These are phyloP conservation scores for Copidosoma aretas DNA, from an alignment of 2,888 invertebrate species.

Conservation along the genomic window DNA sequence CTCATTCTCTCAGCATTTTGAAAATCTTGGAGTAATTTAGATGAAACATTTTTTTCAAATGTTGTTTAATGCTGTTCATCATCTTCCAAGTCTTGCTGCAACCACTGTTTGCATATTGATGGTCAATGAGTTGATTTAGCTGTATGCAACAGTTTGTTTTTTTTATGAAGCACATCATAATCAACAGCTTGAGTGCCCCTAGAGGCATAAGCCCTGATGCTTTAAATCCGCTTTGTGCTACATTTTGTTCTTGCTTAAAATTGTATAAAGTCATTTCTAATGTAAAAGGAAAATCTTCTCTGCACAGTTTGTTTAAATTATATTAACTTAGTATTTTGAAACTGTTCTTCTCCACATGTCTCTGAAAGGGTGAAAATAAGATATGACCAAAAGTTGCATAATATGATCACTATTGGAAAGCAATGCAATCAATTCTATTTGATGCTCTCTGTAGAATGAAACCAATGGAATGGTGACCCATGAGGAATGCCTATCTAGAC, in stretches of 20 bases:
- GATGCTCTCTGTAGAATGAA: slow-evolving; percentile 5
- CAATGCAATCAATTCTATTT: slow-evolving; percentile 15
- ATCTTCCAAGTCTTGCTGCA: background rate
- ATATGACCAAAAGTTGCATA: slow-evolving; percentile 13
- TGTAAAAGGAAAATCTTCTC: slow-evolving; percentile 8
- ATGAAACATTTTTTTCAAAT: slow-evolving; percentile 10
- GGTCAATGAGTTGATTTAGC: background rate
- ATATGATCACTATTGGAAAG: slow-evolving; percentile 2
- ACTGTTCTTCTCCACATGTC: slow-evolving; percentile 13
- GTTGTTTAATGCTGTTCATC: slow-evolving; percentile 1
- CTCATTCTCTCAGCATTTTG: background rate
- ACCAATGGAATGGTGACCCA: slow-evolving; percentile 14
- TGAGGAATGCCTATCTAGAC: slow-evolving; percentile 12
- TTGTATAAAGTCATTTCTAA: slow-evolving; percentile 1
- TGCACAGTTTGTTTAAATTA: background rate
- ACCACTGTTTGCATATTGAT: no score
- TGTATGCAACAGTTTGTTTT: background rate
- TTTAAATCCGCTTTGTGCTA: slow-evolving; percentile 4
- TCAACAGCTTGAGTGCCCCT: slow-evolving; percentile 7
- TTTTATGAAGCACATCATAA: slow-evolving; percentile 11
- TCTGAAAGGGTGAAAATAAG: slow-evolving; percentile 15
- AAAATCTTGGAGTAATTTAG: slow-evolving; percentile 14
- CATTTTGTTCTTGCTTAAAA: background rate
- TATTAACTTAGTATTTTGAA: slow-evolving; percentile 1
- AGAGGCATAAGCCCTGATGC: slow-evolving; percentile 16